phyloP scores from a whole-genome alignment of 2,888 invertebrate species.

The Lycocerus yunnanus region DNA sequence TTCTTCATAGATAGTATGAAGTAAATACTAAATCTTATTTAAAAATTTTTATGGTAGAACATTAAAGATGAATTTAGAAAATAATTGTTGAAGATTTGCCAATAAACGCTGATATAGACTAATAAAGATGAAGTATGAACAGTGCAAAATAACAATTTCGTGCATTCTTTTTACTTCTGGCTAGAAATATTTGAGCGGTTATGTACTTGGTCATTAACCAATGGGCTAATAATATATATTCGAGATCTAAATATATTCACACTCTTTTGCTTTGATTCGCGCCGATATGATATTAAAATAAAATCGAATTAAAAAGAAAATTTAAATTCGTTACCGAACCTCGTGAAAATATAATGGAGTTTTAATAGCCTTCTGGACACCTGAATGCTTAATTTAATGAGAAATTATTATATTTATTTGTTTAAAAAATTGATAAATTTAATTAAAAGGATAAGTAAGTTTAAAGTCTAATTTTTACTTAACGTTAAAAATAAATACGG shows the following conservation, averaged over 20 bases:
- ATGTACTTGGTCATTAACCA: not conserved
- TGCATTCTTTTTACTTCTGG: not conserved
- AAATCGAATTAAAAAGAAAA: not conserved
- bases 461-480: constrained; percentile 19
- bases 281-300: not conserved
- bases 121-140: not conserved
- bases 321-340: not conserved
- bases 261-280: not conserved
- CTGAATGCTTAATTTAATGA: not conserved
- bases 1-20: too few relatives aligned
- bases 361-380: not conserved
- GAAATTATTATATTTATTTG: not conserved
- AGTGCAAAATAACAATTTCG: not conserved
- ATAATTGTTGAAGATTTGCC: not conserved
- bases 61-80: not conserved
- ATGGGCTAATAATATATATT: not conserved
- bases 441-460: not conserved
- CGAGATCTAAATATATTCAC: not conserved
- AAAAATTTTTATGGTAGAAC: too few relatives aligned
- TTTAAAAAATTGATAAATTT: not conserved
- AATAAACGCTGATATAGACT: not conserved
- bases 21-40: not conserved
- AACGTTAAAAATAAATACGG: constrained; percentile 11
- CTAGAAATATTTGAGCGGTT: not conserved
- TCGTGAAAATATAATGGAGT: not conserved